phyloP scores from a whole-genome alignment of 2,113 vertebrate genomes.

The Menidia beryllina region DNA sequence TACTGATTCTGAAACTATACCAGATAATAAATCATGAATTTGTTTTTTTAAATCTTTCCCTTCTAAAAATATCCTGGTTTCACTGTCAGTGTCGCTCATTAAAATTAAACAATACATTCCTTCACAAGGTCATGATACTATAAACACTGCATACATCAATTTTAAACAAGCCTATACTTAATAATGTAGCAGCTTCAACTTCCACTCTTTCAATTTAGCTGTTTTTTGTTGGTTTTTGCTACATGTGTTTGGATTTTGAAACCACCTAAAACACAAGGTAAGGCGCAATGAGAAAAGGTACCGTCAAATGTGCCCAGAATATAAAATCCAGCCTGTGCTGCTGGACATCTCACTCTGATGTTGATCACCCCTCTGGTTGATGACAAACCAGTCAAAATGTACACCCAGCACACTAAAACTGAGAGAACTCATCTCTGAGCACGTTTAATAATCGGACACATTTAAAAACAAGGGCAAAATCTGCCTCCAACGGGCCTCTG shows the following conservation, averaged over 20 bases:
- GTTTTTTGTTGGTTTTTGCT: not conserved
- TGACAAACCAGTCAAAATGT: not conserved
- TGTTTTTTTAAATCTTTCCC: too few species aligned
- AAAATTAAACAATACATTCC: constrained; percentile 55
- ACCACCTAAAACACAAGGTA: not conserved
- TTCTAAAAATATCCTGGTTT: constrained; percentile 26
- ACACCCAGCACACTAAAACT: not conserved
- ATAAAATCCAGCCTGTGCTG: constrained; percentile 11
- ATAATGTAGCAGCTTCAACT: constrained; percentile 56
- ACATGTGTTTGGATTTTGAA: too few species aligned
- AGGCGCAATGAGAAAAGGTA: constrained; percentile 10
- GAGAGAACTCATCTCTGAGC: not conserved
- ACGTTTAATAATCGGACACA: not conserved
- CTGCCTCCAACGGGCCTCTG: constrained; percentile 1
- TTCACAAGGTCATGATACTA: constrained; percentile 55
- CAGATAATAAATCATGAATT: too few species aligned
- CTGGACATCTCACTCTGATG: not conserved
- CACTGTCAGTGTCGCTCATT: constrained; percentile 11
- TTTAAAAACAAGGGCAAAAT: constrained; percentile 20
- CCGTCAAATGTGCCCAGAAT: constrained; percentile 37
- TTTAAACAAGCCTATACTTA: constrained; percentile 34
- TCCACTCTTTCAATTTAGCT: not conserved
- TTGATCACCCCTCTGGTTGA: constrained; percentile 10
- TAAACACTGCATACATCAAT: constrained; percentile 66
- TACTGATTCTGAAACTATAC: not conserved